A percentile compares a stretch with the other conserved stretches of the same genome.
Conservation (phyloP, 2,113 vertebrate species). For the Cyphomyrus plagiostoma region DNA sequence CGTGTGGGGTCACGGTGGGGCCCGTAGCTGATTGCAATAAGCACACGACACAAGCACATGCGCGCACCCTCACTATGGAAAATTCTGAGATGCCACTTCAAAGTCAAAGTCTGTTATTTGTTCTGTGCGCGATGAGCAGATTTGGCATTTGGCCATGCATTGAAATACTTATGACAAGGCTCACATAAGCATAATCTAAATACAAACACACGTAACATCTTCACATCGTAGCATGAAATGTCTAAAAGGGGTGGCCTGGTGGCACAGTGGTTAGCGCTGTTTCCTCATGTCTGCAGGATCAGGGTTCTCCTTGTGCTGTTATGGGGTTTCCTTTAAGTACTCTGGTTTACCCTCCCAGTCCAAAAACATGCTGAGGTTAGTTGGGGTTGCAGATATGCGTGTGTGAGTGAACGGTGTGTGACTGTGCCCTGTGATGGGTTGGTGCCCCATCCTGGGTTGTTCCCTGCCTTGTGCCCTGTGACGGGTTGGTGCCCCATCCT, state of each 20-base stretch:
- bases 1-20: not conserved
- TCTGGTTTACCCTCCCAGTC: too few relatives aligned
- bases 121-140: not conserved
- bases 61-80: not conserved
- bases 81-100: not conserved
- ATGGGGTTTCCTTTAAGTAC: too few relatives aligned
- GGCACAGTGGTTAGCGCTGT: too few relatives aligned
- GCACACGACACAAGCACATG: not conserved
- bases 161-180: not conserved
- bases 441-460: too few relatives aligned
- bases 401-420: too few relatives aligned
- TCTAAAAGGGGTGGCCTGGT: not conserved
- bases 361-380: too few relatives aligned
- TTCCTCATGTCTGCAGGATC: too few relatives aligned
- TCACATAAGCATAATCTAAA: not conserved
- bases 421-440: too few relatives aligned
- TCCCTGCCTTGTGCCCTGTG: too few relatives aligned
- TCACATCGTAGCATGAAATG: not conserved
- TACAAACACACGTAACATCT: not conserved
- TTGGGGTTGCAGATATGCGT: too few relatives aligned
- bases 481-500: too few relatives aligned
- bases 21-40: not conserved
- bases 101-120: not conserved
- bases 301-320: too few relatives aligned
- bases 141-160: not conserved